Conservation (phyloP, 2,113 vertebrate species). For the Alexandromys fortis region DNA sequence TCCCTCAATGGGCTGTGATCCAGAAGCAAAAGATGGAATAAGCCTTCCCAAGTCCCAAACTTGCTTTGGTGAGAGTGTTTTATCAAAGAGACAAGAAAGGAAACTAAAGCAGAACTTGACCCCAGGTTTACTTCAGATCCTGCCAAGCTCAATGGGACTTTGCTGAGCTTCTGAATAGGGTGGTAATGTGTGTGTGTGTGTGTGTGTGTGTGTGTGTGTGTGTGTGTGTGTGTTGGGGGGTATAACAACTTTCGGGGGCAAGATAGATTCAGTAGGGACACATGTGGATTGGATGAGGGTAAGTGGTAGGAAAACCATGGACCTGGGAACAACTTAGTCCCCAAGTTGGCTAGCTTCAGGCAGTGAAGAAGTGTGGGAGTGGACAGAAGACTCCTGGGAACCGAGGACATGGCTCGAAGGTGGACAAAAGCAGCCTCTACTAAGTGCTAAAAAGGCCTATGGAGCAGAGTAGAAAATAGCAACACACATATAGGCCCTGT, state of each 20-base stretch:
- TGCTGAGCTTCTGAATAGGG: background rate
- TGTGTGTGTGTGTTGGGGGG: background rate
- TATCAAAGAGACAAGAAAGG: background rate
- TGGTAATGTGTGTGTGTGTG: background rate
- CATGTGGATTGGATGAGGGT: background rate
- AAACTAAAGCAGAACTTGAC: background rate
- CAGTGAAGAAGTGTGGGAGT: too few relatives aligned
- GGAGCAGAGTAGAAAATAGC: background rate
- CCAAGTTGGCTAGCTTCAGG: background rate
- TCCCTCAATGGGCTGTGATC: background rate
- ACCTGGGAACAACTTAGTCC: rapidly evolving
- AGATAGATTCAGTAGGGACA: background rate
- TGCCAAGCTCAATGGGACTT: background rate
- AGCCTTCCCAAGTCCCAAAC: background rate
- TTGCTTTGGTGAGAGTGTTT: background rate
- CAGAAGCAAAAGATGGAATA: background rate
- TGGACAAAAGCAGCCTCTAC: background rate
- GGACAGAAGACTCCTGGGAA: background rate
- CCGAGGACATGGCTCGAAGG: background rate
- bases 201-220: background rate
- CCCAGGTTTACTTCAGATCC: background rate
- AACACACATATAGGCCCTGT: rapidly evolving
- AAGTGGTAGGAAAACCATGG: background rate
- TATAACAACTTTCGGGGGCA: background rate
- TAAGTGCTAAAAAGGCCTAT: background rate